Conservation (phyloP, 1,140 invertebrate species). For the Aporrectodea caliginosa region DNA sequence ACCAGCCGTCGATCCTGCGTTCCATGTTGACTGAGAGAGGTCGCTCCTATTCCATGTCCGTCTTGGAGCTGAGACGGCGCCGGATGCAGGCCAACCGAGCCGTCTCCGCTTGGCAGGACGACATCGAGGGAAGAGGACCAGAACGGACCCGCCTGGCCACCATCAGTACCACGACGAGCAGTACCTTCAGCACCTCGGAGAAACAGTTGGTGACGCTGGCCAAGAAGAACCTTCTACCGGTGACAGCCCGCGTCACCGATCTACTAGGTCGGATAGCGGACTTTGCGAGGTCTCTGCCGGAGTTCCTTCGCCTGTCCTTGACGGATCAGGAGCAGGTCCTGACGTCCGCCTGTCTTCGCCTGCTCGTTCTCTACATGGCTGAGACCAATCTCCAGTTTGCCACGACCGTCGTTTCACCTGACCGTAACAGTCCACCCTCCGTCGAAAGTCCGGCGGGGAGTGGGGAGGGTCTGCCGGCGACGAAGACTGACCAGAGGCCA, state of each 20-base stretch:
- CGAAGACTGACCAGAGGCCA: background rate
- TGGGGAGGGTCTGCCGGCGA: background rate
- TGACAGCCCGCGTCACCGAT: conserved; percentile 50
- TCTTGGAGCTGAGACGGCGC: background rate
- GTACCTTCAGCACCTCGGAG: background rate
- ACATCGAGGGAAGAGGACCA: too few species aligned
- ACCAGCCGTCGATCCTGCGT: background rate
- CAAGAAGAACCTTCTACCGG: conserved; percentile 54
- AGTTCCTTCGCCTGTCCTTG: conserved; percentile 45
- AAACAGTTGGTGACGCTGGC: conserved; percentile 38
- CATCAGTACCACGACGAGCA: background rate
- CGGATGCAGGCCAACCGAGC: background rate
- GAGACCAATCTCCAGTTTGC: conserved; percentile 54
- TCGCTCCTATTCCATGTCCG: background rate
- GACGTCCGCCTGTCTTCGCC: conserved; percentile 47
- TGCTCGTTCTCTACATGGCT: conserved; percentile 51
- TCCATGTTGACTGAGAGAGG: background rate
- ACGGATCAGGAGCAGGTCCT: conserved; percentile 50
- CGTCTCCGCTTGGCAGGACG: background rate
- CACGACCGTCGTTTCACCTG: conserved; percentile 42
- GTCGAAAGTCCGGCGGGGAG: background rate
- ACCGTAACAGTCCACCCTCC: background rate
- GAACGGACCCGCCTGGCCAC: background rate
- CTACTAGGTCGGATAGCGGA: conserved; percentile 51
- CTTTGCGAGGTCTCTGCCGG: conserved; percentile 50